These are phyloP conservation scores for Spisula solida DNA, from an alignment of 2,888 invertebrate genomes.

Conservation along the genomic window DNA sequence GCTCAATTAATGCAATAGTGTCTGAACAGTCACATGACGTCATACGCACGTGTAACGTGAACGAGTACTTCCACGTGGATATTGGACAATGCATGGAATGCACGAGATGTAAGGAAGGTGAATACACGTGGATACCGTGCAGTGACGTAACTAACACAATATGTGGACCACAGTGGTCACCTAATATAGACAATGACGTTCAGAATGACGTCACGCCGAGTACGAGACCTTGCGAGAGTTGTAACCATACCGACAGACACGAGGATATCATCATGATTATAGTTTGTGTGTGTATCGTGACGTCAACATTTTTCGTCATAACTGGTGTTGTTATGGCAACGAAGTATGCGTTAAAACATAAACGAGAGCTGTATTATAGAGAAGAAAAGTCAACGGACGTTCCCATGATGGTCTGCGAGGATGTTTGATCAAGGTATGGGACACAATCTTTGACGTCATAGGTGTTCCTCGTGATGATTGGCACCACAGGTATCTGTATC, in stretches of 20 bases:
- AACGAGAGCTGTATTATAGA: neutral
- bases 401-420: neutral
- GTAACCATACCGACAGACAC: neutral
- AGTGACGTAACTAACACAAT: neutral
- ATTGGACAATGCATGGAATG: neutral
- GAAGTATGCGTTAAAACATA: neutral
- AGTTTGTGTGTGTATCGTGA: neutral
- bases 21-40: neutral
- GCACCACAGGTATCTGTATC: no score
- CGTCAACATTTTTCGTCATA: neutral
- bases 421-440: neutral
- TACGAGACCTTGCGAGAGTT: neutral
- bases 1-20: neutral
- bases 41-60: neutral
- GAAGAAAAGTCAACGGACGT: neutral
- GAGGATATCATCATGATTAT: neutral
- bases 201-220: neutral
- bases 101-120: neutral
- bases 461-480: no score
- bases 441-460: neutral
- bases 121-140: constrained; percentile 16
- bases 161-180: neutral
- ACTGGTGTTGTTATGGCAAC: neutral
- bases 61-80: constrained; percentile 6
- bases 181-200: neutral